phyloP scores from a whole-genome alignment of 1,140 invertebrate species.

The Coptotermes formosanus region DNA sequence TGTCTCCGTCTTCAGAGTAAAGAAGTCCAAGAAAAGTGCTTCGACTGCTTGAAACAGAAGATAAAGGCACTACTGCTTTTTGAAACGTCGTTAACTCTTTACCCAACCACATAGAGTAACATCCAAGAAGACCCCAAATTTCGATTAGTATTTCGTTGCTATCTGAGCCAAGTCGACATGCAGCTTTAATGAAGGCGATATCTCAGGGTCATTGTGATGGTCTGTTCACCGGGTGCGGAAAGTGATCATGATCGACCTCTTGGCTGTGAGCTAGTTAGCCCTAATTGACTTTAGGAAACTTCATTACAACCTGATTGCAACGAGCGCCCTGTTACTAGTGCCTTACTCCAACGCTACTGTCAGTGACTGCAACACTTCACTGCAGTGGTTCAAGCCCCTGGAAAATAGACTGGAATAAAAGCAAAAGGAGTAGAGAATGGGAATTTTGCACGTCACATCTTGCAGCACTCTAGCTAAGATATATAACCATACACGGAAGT shows the following conservation, averaged over 20 bases:
- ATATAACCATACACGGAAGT: too few relatives aligned
- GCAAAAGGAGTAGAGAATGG: neutral
- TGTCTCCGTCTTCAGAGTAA: too few relatives aligned
- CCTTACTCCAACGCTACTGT: neutral
- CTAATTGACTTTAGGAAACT: slow-evolving; percentile 13
- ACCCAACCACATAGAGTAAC: too few relatives aligned
- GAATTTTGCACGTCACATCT: neutral
- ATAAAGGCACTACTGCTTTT: too few relatives aligned
- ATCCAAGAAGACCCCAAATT: too few relatives aligned
- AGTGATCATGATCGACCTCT: slow-evolving; percentile 1
- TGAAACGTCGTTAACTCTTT: too few relatives aligned
- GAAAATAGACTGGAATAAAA: neutral
- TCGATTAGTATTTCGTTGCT: neutral
- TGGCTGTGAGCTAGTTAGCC: slow-evolving; percentile 3
- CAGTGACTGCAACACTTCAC: neutral
- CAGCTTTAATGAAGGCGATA: neutral
- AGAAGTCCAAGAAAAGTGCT: too few relatives aligned
- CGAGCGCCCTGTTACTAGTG: neutral
- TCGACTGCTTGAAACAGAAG: too few relatives aligned
- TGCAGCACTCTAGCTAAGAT: neutral
- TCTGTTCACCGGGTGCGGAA: neutral
- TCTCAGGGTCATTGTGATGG: neutral
- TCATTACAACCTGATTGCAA: slow-evolving; percentile 16
- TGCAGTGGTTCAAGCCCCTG: neutral
- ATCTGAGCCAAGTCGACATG: neutral